Percentiles rank a stretch among this genome's conserved stretches.
Conservation (phyloP, 2,113 vertebrate genomes). For the Apistogramma diplotaenia region DNA sequence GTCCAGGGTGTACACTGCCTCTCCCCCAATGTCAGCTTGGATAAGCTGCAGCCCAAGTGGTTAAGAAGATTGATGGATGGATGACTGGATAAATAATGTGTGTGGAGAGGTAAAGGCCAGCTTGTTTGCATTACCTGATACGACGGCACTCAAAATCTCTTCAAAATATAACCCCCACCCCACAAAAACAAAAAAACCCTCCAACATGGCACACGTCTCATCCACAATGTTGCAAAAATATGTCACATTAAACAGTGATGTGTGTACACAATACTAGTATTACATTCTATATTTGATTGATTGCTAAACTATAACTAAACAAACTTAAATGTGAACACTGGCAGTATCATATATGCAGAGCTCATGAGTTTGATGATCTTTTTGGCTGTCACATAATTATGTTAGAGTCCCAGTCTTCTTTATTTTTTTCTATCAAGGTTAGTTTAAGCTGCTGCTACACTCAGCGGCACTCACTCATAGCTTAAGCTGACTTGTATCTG, state of each 20-base stretch:
- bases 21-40: not conserved
- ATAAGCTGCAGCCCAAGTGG: no score
- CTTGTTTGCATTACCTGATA: not conserved
- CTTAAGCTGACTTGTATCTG: not conserved
- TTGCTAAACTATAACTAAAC: not conserved
- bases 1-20: not conserved
- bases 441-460: not conserved
- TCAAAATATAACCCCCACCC: not conserved
- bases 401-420: not conserved
- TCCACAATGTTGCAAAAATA: not conserved
- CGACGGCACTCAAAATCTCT: not conserved
- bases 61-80: not conserved
- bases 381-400: not conserved
- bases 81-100: not conserved
- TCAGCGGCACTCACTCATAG: not conserved
- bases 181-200: fast-evolving
- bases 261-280: not conserved
- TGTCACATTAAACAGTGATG: not conserved
- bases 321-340: not conserved
- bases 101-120: not conserved
- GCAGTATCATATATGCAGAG: not conserved
- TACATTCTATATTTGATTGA: not conserved
- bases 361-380: not conserved
- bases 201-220: not conserved
- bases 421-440: not conserved